Conservation (phyloP, 2,113 vertebrate species). For the Rhipidura dahli region DNA sequence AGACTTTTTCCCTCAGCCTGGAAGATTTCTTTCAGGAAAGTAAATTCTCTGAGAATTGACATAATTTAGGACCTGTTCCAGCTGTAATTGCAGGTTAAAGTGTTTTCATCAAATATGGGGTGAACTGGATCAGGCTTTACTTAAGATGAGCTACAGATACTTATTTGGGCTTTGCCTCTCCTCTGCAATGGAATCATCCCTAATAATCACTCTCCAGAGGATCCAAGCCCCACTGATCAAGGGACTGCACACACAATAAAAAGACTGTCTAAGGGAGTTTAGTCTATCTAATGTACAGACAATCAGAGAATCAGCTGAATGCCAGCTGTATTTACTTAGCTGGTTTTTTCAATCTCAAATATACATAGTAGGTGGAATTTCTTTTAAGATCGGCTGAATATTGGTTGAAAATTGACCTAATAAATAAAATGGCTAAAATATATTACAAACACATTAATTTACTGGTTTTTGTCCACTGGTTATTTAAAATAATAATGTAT, state of each 20-base stretch:
- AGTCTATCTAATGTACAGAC: background rate
- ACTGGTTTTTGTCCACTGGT: background rate
- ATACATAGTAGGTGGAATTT: background rate
- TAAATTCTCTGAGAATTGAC: background rate
- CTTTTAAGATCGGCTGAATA: background rate
- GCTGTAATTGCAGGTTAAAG: background rate
- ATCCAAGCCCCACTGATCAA: background rate
- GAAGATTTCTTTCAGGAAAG: background rate
- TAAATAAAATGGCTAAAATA: background rate
- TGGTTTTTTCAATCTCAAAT: background rate
- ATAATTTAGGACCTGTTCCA: background rate
- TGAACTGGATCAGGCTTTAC: background rate
- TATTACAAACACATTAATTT: conserved; percentile 3
- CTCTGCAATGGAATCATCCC: background rate
- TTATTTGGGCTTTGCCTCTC: background rate
- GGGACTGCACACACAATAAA: background rate
- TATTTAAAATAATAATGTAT: conserved; percentile 36
- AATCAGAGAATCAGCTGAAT: conserved; percentile 19
- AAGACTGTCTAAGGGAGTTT: background rate
- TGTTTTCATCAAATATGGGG: background rate
- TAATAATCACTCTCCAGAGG: background rate
- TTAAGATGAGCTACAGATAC: background rate
- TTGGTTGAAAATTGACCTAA: conserved; percentile 5
- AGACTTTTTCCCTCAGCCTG: background rate
- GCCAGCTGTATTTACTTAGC: conserved; percentile 46